Evolutionary conservation across 2,113 vertebrate genomes (phyloP).

Genomic region (Butorides virescens): DNA sequence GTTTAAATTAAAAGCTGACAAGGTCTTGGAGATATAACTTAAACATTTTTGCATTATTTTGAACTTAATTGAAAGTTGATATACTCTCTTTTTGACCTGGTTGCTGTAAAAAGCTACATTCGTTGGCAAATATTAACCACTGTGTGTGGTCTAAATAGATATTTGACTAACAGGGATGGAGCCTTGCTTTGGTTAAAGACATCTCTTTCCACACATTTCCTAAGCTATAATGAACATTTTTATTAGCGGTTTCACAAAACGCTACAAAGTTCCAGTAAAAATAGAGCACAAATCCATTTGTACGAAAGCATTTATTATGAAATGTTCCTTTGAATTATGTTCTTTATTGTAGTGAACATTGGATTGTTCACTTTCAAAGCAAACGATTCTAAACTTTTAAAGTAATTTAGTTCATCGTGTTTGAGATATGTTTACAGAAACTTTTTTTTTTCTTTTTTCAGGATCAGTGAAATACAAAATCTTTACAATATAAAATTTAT

Average conservation of each 20-base stretch:
- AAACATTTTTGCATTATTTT: conserved; percentile 69
- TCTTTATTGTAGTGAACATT: neutral
- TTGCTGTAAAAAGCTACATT: conserved; percentile 71
- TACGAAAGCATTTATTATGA: neutral
- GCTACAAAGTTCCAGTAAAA: conserved; percentile 55
- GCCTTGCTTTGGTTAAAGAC: conserved; percentile 63
- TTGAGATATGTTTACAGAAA: neutral
- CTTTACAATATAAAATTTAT: neutral
- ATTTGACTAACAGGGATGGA: conserved; percentile 25
- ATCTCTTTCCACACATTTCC: conserved; percentile 67
- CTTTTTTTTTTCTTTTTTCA: neutral
- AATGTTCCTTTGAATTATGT: neutral
- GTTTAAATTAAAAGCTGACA: conserved; percentile 65
- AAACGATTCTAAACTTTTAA: neutral
- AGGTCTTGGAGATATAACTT: conserved; percentile 53
- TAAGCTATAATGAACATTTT: conserved; percentile 62
- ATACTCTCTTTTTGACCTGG: conserved; percentile 67
- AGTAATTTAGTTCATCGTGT: neutral
- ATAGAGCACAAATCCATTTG: conserved; percentile 25
- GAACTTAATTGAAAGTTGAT: conserved; percentile 71
- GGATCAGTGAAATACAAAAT: neutral
- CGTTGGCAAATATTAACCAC: conserved; percentile 71
- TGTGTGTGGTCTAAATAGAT: conserved; percentile 76
- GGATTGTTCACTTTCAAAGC: neutral
- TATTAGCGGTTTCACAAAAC: conserved; percentile 59